A percentile compares a stretch with the other conserved stretches of the same genome.
Evolutionary conservation across 2,888 invertebrate genomes (phyloP).

Genomic region (Dysmachus trigonus): DNA sequence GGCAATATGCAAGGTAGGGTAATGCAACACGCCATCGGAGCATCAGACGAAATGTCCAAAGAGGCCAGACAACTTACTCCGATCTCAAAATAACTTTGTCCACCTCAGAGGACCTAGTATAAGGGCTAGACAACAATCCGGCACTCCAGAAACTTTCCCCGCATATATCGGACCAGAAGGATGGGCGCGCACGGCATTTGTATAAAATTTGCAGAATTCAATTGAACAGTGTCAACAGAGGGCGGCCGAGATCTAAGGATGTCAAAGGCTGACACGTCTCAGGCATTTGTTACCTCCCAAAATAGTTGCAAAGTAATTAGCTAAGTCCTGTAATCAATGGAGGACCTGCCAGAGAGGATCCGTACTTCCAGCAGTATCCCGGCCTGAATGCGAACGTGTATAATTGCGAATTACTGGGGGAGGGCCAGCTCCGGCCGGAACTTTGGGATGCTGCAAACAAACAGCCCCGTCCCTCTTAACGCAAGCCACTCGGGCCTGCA

Average conservation of each 20-base stretch:
- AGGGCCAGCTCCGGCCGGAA: background rate
- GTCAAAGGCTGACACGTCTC: background rate
- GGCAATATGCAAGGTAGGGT: background rate
- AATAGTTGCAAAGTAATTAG: constrained; percentile 31
- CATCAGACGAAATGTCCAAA: background rate
- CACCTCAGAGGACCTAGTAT: background rate
- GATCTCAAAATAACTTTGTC: background rate
- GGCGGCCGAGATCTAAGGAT: background rate
- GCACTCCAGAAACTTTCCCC: background rate
- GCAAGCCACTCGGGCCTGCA: background rate
- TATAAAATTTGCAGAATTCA: constrained; percentile 20
- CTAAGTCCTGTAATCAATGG: constrained; percentile 12
- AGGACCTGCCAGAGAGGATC: background rate
- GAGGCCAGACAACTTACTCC: background rate
- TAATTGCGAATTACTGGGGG: constrained; percentile 6
- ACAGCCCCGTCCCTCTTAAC: background rate
- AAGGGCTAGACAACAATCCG: background rate
- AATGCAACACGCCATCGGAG: background rate
- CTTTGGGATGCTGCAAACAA: background rate
- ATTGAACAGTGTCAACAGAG: constrained; percentile 22
- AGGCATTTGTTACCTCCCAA: background rate
- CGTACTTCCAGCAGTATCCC: background rate
- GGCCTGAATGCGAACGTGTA: constrained; percentile 10
- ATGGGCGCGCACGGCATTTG: background rate
- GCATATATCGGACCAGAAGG: background rate